Conservation (phyloP, 1,140 invertebrate species). For the Augochlora pura region DNA sequence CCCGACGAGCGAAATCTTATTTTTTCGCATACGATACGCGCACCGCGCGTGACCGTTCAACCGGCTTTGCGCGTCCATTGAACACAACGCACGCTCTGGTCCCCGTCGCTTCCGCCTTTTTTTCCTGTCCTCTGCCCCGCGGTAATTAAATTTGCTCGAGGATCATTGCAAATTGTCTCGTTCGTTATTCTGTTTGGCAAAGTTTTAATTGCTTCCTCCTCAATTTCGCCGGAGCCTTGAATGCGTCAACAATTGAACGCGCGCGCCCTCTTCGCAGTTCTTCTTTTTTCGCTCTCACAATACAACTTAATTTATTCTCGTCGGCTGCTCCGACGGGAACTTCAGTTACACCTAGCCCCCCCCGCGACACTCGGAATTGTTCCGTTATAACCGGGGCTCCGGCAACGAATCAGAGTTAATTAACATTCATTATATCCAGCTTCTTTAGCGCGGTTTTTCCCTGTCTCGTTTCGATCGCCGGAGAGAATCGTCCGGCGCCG, state of each 20-base stretch:
- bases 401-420: background rate
- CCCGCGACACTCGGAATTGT: background rate
- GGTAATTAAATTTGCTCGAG: background rate
- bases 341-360: background rate
- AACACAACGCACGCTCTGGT: no score
- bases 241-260: background rate
- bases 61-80: no score
- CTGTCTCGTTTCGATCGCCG: background rate
- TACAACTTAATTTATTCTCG: background rate
- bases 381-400: background rate
- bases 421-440: background rate
- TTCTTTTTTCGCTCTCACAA: background rate
- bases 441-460: background rate
- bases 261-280: background rate
- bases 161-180: slow-evolving; percentile 1
- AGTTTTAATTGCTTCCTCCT: background rate
- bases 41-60: no score
- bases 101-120: background rate
- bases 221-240: background rate
- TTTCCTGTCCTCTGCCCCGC: background rate
- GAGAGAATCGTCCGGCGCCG: background rate
- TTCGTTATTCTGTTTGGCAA: background rate
- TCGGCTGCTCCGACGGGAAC: background rate
- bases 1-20: no score
- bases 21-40: no score